Evolutionary conservation across 2,113 vertebrate species (phyloP).

Genomic region (Hystrix cristata): DNA sequence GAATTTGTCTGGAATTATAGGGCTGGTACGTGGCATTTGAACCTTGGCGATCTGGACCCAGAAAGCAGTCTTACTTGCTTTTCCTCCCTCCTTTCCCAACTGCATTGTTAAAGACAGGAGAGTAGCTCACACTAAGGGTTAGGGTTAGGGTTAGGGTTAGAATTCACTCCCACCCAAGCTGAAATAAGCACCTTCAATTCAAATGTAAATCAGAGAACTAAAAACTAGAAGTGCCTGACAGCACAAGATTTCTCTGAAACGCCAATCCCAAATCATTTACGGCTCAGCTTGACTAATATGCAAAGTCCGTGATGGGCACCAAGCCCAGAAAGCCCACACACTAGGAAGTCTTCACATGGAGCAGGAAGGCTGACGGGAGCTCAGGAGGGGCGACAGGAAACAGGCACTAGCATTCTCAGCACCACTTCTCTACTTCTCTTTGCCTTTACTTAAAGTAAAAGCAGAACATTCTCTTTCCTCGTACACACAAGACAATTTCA

Average conservation of each 20-base stretch:
- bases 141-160: not conserved
- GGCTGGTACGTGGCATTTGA: not conserved
- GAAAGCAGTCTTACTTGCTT: not conserved
- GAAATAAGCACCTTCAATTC: not conserved
- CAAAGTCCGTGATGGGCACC: not conserved
- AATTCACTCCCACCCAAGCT: not conserved
- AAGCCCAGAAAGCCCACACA: not conserved
- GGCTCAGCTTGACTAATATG: not conserved
- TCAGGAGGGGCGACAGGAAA: not conserved
- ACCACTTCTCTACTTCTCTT: not conserved
- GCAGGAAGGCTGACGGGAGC: not conserved
- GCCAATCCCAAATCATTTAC: not conserved
- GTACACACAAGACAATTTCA: not conserved
- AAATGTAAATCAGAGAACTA: not conserved
- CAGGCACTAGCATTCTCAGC: not conserved
- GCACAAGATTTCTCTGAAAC: constrained; percentile 14
- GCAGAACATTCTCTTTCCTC: not conserved
- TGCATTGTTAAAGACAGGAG: not conserved
- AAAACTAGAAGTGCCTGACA: not conserved
- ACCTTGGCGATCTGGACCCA: not conserved
- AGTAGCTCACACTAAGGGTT: not conserved
- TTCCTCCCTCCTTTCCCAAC: not conserved
- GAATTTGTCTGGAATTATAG: not conserved
- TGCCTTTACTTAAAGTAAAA: not conserved
- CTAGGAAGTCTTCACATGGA: not conserved